phyloP scores from a whole-genome alignment of 1,140 invertebrate genomes.

The Nilaparvata lugens region DNA sequence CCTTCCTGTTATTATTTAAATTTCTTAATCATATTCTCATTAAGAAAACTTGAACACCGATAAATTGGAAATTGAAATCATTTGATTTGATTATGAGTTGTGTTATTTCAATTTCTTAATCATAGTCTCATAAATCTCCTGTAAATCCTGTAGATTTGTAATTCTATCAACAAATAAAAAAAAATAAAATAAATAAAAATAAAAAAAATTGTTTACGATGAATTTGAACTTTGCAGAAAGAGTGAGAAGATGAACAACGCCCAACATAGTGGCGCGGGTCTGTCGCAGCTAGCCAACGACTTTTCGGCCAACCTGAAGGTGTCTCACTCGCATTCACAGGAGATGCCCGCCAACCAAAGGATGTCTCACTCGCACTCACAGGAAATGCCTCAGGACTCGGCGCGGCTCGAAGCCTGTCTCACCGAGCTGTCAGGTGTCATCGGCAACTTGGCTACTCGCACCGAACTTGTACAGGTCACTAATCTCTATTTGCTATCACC shows the following conservation, averaged over 20 bases:
- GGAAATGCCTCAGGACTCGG: conserved; percentile 30
- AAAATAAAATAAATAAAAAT: neutral
- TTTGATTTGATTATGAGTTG: too few relatives aligned
- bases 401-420: conserved; percentile 40
- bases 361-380: conserved; percentile 27
- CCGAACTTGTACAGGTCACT: conserved; percentile 35
- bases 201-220: neutral
- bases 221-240: neutral
- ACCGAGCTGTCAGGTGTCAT: conserved; percentile 42
- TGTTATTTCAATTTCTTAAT: too few relatives aligned
- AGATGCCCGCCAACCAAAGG: too few relatives aligned
- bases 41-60: too few relatives aligned
- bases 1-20: too few relatives aligned
- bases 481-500: neutral
- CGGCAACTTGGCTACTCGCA: conserved; percentile 40
- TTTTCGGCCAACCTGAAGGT: conserved; percentile 13
- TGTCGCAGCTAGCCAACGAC: neutral
- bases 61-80: too few relatives aligned
- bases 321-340: conserved; percentile 27
- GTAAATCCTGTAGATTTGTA: too few relatives aligned
- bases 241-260: conserved; percentile 5
- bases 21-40: too few relatives aligned
- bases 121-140: too few relatives aligned
- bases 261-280: neutral
- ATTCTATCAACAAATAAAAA: too few relatives aligned